Conservation (phyloP, 2,888 invertebrate genomes). For the Cataglyphis rosenhaueri region DNA sequence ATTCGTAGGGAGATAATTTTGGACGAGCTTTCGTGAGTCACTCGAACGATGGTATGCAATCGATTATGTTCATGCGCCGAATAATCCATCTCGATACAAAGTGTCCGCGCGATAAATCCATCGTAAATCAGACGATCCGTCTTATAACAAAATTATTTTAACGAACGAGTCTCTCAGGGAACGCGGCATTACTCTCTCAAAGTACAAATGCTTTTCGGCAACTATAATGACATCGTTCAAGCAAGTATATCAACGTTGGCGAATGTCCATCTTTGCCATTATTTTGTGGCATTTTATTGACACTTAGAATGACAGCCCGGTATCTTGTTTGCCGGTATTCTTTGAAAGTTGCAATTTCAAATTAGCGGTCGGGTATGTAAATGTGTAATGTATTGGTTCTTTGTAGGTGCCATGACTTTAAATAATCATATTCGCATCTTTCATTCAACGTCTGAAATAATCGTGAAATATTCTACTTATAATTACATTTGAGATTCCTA, state of each 20-base stretch:
- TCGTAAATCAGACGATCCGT: constrained; percentile 23
- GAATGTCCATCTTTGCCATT: constrained; percentile 44
- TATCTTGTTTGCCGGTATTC: not conserved
- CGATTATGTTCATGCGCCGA: not conserved
- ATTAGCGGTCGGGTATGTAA: not conserved
- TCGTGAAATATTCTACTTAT: not conserved
- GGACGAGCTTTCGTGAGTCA: constrained; percentile 14
- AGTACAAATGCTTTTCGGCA: not conserved
- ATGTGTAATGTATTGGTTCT: not conserved
- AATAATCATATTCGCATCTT: not conserved
- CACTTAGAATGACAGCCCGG: constrained; percentile 18
- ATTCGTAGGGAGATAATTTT: constrained; percentile 36
- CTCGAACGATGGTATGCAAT: constrained; percentile 3
- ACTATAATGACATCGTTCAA: not conserved
- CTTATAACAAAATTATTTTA: not conserved
- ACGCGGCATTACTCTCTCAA: not conserved
- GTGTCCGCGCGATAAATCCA: too few species aligned
- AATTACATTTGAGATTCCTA: not conserved
- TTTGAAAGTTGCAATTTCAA: not conserved
- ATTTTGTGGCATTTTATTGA: constrained; percentile 37
- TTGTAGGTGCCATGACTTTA: not conserved
- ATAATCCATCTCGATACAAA: constrained; percentile 1
- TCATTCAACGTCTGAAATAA: not conserved
- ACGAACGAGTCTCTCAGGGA: not conserved
- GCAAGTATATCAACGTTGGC: constrained; percentile 51